Base-by-base conservation (phyloP, 2,113 vertebrate species). In the Xyrauchen texanus region DNA sequence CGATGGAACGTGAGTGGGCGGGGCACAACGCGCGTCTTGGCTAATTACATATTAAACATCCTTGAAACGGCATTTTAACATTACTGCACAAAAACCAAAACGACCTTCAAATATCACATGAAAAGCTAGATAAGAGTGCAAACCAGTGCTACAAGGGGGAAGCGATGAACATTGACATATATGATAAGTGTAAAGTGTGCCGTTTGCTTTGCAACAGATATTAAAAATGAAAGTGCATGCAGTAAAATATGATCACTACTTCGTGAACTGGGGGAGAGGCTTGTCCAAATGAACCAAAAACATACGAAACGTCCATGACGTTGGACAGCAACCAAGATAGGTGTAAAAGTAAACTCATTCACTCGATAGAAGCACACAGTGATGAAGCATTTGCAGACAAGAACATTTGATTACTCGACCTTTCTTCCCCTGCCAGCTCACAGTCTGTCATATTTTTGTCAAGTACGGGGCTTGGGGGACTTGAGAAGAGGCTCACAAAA, bases 381-480 rank as follows among this genome's bases (percentile, higher is more conserved):
- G 47, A 49, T 45, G 21, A 34, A 34, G 21, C 21, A 34, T 34
- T 34, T 34, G 90, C 90, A 90, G 89, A 95, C 92, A 96, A 96
- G 94, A 96, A 93, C 89, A 92, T 51, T 47, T 76, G 21, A 34
- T 95, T 98, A 97, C 96, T 98, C 96, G 95, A 99, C 97, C 97
- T 99, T 98, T 96, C 96, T 92, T 96, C 94, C 95, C 95, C 96
- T 96, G 97, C 96, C 95, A 95, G 96, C 93, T 96, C 97, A 97
- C 93, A 97, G 95, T 97, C 97, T 96, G 96, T 96, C 96, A 98
- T 98, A 95, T 97, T 96, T 95, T 96, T 96, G 96, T 96, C 96
- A 96, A 96, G 95, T 95, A 95, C 96, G 92, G 97, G 96, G 96
- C 94, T 96, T 91, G 95, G 97, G 96, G 96, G 95, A 94, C 94